Base-by-base conservation (phyloP, 2,113 vertebrate species). In the Corvus hawaiiensis region DNA sequence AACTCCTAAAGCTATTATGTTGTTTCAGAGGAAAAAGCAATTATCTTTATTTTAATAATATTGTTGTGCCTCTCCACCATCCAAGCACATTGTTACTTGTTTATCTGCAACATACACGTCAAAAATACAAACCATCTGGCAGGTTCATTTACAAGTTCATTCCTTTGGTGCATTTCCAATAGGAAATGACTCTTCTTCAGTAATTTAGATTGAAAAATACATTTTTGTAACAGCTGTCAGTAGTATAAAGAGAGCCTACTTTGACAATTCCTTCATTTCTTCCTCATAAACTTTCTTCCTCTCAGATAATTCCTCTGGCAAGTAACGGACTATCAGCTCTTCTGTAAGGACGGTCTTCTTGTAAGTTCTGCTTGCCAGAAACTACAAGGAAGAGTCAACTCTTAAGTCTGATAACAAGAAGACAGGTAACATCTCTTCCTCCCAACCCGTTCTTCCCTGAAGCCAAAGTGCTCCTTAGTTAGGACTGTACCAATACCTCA, bases 201-300 rank as follows among this genome's bases (percentile, higher is more conserved):
- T 64, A 87, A 85, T 87, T 78, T 56, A 75, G 52, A 90, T 6
- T 67, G 48, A 87, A 84, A 94, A 94, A 74, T 11, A 85, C 35
- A 67, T 75, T 76, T 90, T 28, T 90, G 1, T 63, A 92, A 39
- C 11, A 94, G 66, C 74, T n/a, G 73, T 74, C 62, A 90, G 28
- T 12, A 91, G 16, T 46, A 78, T 35, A 51, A 90, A 54, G 48
- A 64, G 15, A 43, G 83, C 98, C 98, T 87, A 99, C 99, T 99
- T 98, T 69, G 99, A 99, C 32, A 99, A 97, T 95, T 99, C 99
- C 73, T 97, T 98, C 98, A 99, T 98, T 97, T 99, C 99, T 95
- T 99, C 99, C 85, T 99, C 99, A 41, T 98, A 98, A 90, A 99
- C 97, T 96, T 98, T 99, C 96, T 98, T 99, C 95, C 99, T 98